Evolutionary conservation across 2,888 invertebrate species (phyloP).

Genomic region (Troilus luridus): DNA sequence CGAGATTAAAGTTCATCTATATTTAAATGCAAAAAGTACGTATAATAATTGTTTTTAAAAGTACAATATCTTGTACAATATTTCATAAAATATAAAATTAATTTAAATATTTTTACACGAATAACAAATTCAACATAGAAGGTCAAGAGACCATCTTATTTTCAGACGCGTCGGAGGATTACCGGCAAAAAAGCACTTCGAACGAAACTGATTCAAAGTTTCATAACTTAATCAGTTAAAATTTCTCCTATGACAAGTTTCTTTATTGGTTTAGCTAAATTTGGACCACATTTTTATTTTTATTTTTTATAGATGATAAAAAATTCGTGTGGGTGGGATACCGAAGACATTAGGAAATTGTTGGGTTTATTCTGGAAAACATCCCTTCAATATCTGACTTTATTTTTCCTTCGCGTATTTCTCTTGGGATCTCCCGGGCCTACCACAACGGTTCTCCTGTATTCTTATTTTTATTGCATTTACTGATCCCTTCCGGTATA

Average conservation of each 20-base stretch:
- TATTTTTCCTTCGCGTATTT: conserved; percentile 25
- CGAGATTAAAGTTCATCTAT: no score
- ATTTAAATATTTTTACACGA: no score
- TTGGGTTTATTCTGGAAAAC: not conserved
- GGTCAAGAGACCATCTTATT: no score
- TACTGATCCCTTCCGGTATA: not conserved
- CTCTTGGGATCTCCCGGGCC: not conserved
- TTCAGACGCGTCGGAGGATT: no score
- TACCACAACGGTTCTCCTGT: not conserved
- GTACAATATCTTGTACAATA: no score
- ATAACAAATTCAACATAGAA: no score
- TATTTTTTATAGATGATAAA: not conserved
- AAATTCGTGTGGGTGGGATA: not conserved
- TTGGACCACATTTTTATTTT: not conserved
- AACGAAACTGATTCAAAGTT: no score
- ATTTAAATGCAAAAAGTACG: no score
- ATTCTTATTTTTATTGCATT: conserved; percentile 16
- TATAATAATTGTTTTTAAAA: no score
- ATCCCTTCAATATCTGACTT: not conserved
- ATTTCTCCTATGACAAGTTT: not conserved
- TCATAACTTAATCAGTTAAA: not conserved
- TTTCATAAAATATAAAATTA: no score
- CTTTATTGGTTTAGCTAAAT: no score
- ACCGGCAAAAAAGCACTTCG: no score
- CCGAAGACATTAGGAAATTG: not conserved